Evolutionary conservation across 2,888 invertebrate genomes (phyloP).

Genomic region (Troides oblongomaculatus): DNA sequence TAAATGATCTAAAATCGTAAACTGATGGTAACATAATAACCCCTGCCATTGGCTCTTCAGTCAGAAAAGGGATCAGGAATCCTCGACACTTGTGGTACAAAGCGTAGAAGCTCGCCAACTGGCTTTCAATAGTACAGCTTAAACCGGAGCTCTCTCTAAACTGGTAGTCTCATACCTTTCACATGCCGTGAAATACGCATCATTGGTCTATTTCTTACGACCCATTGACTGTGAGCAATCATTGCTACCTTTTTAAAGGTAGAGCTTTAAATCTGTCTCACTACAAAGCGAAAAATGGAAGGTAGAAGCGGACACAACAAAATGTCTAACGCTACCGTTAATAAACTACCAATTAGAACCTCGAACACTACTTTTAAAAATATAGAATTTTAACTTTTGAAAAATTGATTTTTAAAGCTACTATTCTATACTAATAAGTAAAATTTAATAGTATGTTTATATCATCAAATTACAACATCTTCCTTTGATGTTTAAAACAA

Average conservation of each 20-base stretch:
- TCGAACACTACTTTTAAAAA: background rate
- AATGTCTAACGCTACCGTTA: conserved; percentile 41
- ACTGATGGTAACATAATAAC: conserved; percentile 17
- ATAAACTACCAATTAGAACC: background rate
- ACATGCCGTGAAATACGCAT: conserved; percentile 58
- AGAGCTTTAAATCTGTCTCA: conserved; percentile 65
- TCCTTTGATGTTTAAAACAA: too few relatives aligned
- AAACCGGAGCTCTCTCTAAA: conserved; percentile 47
- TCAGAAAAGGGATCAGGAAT: conserved; percentile 28
- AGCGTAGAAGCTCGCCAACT: conserved; percentile 28
- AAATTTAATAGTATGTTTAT: too few relatives aligned
- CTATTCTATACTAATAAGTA: too few relatives aligned
- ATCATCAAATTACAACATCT: too few relatives aligned
- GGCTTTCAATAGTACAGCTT: conserved; percentile 22
- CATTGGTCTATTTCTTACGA: conserved; percentile 74
- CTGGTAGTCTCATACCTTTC: conserved; percentile 56
- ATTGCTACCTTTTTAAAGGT: conserved; percentile 72
- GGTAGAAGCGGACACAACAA: conserved; percentile 34
- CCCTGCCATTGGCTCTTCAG: conserved; percentile 17
- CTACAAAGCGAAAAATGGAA: conserved; percentile 57
- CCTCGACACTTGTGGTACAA: conserved; percentile 30
- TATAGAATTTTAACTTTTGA: too few relatives aligned
- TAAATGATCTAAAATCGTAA: background rate
- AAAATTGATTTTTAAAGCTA: too few relatives aligned
- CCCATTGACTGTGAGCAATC: conserved; percentile 75